Evolutionary conservation across 2,888 invertebrate species (phyloP), one percentile per base, ranked within the genome.

Genomic region (Chloroclystis v-ata): DNA sequence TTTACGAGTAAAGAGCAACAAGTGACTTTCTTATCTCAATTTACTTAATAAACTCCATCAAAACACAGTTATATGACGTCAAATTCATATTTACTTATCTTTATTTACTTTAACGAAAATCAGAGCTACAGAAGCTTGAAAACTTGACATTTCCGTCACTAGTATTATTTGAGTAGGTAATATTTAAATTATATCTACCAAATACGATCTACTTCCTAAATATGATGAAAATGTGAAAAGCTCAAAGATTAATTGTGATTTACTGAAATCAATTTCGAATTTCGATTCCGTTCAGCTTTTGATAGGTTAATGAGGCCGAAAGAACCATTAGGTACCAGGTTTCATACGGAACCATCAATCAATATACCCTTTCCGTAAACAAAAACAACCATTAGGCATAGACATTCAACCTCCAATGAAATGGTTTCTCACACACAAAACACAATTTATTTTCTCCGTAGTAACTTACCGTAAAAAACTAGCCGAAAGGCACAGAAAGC

Each of bases 351-450:
- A 55, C 51, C 54, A 51, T 50, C 47, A 71, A 72, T 73, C 75
- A 56, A 75, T 75, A 64, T 13, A 9, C 47, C 52, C 43, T 54
- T 67, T 67, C 62, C 61, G 77, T 79, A 82, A 82, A 82, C 80
- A 82, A 78, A 69, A 73, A 70, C 73, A 72, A 60, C 56, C 46
- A 50, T 49, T 51, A 48, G 33, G 47, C 43, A 39, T 46, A 52
- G 45, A 57, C 72, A 73, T 70, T 69, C 78, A 75, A 78, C 82
- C 75, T 77, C 73, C 69, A 35, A 44, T 14, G 9, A 39, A 25
- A 37, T 20, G 12, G 7, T 11, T 35, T 35, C 20, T 20, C 38
- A 16, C 32, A 42, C 37, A 33, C 28, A 14, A 26, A 39, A 39
- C 28, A 29, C 41, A 39, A 11, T 25, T 16, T 12, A 9, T 28